A percentile compares a stretch with the other conserved stretches of the same genome.
Conservation (phyloP, 2,888 invertebrate species). For the Patella pellucida region DNA sequence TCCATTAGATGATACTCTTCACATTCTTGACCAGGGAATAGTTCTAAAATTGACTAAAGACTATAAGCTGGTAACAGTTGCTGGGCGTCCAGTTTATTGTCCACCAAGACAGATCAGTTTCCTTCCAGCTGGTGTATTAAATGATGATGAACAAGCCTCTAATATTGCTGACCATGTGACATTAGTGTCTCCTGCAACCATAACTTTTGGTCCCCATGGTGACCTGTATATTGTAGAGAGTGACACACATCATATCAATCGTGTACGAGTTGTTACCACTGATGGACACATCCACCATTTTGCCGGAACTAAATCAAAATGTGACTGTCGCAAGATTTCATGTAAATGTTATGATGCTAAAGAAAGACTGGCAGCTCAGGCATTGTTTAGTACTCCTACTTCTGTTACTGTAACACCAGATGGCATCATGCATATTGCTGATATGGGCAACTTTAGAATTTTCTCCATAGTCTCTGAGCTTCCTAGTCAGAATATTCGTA, state of each 20-base stretch:
- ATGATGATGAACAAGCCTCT: constrained; percentile 62
- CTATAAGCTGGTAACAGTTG: constrained; percentile 87
- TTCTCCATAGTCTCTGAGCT: constrained; percentile 75
- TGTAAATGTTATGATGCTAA: constrained; percentile 88
- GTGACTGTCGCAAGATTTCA: constrained; percentile 76
- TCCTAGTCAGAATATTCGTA: constrained; percentile 52
- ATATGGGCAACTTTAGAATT: constrained; percentile 83
- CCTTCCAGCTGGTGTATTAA: constrained; percentile 56
- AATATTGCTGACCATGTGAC: constrained; percentile 86
- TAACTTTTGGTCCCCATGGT: constrained; percentile 92
- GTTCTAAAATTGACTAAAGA: constrained; percentile 92
- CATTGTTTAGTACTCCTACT: constrained; percentile 90
- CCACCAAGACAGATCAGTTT: constrained; percentile 79
- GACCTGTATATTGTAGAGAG: constrained; percentile 94
- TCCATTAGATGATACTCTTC: constrained; percentile 92
- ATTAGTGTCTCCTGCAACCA: constrained; percentile 87
- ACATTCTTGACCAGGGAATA: constrained; percentile 91
- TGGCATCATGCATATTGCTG: constrained; percentile 95
- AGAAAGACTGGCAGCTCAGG: constrained; percentile 83
- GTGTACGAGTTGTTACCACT: constrained; percentile 86
- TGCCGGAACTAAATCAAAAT: constrained; percentile 84
- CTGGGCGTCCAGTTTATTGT: constrained; percentile 94
- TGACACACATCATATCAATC: constrained; percentile 90
- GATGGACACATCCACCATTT: constrained; percentile 94
- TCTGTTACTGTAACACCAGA: constrained; percentile 93